Evolutionary conservation across 1,140 invertebrate genomes (phyloP).

Genomic region (Drosophila parvula): DNA sequence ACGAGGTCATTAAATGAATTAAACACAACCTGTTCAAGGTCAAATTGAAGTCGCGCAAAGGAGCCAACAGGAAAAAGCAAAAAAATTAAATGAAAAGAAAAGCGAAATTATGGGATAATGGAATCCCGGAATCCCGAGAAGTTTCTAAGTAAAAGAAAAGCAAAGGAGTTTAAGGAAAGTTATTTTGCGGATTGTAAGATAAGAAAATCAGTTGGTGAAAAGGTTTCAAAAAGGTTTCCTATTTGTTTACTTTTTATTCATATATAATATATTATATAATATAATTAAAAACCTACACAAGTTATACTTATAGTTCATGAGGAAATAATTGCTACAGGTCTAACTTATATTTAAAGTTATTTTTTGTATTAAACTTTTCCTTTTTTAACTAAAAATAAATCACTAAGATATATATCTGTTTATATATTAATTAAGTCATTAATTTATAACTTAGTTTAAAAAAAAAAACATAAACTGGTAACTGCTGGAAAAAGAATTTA

Average conservation of each 20-base stretch:
- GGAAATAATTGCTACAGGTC: too few relatives aligned
- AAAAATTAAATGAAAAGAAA: constrained; percentile 5
- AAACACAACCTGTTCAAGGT: constrained; percentile 51
- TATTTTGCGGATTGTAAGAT: not conserved
- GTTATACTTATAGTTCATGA: too few relatives aligned
- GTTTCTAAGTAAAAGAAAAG: constrained; percentile 17
- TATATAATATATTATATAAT: too few relatives aligned
- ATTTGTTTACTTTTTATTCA: too few relatives aligned
- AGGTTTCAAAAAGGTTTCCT: too few relatives aligned
- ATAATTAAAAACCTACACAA: too few relatives aligned
- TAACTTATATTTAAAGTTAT: too few relatives aligned
- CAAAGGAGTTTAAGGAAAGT: constrained; percentile 6
- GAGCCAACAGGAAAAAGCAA: not conserved
- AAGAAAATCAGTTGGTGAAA: not conserved
- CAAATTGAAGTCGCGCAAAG: constrained; percentile 27
- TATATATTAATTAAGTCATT: too few relatives aligned
- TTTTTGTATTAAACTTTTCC: too few relatives aligned
- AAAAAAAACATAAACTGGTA: not conserved
- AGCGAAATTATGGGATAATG: constrained; percentile 16
- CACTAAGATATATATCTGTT: too few relatives aligned
- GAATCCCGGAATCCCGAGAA: not conserved
- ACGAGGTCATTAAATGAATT: constrained; percentile 46
- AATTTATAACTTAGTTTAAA: too few relatives aligned
- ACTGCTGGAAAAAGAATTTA: not conserved
- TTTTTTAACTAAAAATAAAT: too few relatives aligned